These are phyloP conservation scores for Anarrhichthys ocellatus DNA, from an alignment of 2,113 vertebrate species.

Conservation along the genomic window DNA sequence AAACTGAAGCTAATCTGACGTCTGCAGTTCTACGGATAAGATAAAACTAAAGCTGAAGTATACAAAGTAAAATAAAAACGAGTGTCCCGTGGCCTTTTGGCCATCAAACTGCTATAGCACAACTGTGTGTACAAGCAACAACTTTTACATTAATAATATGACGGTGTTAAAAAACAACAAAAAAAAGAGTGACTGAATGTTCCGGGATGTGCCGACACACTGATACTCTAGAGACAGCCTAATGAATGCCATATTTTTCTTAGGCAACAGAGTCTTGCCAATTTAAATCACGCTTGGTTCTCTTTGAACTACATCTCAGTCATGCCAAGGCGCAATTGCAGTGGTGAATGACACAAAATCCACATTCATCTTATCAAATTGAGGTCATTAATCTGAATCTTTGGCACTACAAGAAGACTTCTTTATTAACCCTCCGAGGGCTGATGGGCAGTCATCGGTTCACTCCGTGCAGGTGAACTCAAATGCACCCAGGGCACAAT, in stretches of 20 bases:
- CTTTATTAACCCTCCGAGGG: not conserved
- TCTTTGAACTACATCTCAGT: constrained; percentile 32
- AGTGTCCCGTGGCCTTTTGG: not conserved
- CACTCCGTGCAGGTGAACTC: constrained; percentile 68
- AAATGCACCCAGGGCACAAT: constrained; percentile 51
- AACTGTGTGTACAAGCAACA: constrained; percentile 6
- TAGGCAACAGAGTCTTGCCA: constrained; percentile 37
- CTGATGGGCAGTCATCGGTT: constrained; percentile 49
- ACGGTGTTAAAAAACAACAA: not conserved
- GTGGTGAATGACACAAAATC: constrained; percentile 5
- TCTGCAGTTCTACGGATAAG: not conserved
- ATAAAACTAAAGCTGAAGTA: not conserved
- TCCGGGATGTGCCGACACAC: constrained; percentile 4
- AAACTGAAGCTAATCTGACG: constrained; percentile 18
- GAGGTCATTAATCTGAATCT: constrained; percentile 28
- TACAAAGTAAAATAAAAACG: too few species aligned
- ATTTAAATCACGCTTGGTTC: constrained; percentile 33
- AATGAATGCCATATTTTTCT: constrained; percentile 55
- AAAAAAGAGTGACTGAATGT: constrained; percentile 4
- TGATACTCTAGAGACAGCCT: not conserved
- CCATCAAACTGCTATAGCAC: not conserved
- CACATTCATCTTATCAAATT: constrained; percentile 25
- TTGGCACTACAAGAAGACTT: constrained; percentile 36
- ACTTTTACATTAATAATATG: not conserved
- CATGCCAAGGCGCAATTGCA: constrained; percentile 34